Base-by-base conservation (phyloP, 1,140 invertebrate species). In the Cotesia vestalis region DNA sequence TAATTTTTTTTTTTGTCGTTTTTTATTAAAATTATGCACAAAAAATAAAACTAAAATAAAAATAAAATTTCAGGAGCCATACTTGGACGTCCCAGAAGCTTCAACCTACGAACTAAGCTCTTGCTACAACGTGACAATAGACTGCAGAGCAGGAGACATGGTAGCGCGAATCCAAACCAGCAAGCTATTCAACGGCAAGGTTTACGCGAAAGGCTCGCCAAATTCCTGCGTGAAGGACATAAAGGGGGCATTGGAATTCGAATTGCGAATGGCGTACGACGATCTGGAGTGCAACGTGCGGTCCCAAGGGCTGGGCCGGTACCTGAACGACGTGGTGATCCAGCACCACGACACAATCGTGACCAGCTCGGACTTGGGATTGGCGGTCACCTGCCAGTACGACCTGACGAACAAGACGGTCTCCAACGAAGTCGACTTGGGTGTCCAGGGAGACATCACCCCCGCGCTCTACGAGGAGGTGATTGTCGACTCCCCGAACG, bases 261-360 rank as follows among this genome's bases (percentile, higher is more conserved):
- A 95, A 83, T 86, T 97, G 51, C 91, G 91, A 70, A 95, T 97
- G 93, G 93, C 92, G n/a, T 96, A 96, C 86, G 94, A 95, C 81
- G 94, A 96, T 84, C 89, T 96, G 14, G 94, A 96, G 81, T 96
- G 95, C 83, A 96, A 96, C 84, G 94, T 95, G 14, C 91, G 93
- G 75, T 93, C 95, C 79, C 94, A 94, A 77, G 93, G 93, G 53
- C 89, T 95, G 12, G 94, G 94, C 66, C 91, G 93, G 77, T 96
- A 95, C 77, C 86, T 95, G 71, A 96, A 95, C 83, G 95, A 96
- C 85, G 93, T 96, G 11, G 93, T 96, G 46, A 96, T 96, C 78
- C 95, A 98, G 83, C 95, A 97, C 85, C 96, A 98, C 85, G 95
- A 97, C 82, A 96, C 94, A 73, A 97, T 98, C 76, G 95, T 98